Conservation (phyloP, 2,888 invertebrate genomes). For the Apodemia mormo region DNA sequence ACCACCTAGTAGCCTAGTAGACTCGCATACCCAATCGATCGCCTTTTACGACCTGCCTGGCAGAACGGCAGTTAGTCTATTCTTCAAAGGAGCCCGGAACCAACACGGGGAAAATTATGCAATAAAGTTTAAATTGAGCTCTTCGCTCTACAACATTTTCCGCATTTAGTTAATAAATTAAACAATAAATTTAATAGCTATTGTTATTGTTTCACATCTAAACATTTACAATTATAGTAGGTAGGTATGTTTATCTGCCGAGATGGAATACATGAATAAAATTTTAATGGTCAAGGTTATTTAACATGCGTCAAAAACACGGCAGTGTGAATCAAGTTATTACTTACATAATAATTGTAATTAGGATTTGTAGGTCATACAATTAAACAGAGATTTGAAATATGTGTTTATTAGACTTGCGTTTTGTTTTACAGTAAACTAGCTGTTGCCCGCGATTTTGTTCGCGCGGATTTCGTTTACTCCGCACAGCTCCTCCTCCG, state of each 20-base stretch:
- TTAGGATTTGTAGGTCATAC: not conserved
- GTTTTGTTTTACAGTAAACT: not conserved
- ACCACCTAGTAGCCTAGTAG: no score
- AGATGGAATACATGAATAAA: not conserved
- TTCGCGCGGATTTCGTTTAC: no score
- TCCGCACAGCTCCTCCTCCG: no score
- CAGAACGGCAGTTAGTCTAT: no score
- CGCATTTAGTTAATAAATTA: no score
- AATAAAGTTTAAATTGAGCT: no score
- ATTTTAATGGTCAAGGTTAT: slow-evolving; percentile 6
- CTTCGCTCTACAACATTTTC: no score
- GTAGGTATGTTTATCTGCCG: not conserved
- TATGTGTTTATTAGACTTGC: not conserved
- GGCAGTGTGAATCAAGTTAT: not conserved
- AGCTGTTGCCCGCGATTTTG: no score
- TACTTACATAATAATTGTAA: not conserved
- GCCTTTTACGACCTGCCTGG: no score
- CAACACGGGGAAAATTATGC: no score
- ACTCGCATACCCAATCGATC: no score
- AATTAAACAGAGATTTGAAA: not conserved
- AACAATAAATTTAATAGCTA: not conserved
- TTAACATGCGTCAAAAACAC: not conserved
- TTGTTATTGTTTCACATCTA: not conserved
- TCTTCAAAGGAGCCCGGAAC: no score
- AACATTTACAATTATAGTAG: slow-evolving; percentile 6